These are phyloP conservation scores for Mustelus asterias DNA, from an alignment of 2,113 vertebrate genomes.

Conservation along the genomic window DNA sequence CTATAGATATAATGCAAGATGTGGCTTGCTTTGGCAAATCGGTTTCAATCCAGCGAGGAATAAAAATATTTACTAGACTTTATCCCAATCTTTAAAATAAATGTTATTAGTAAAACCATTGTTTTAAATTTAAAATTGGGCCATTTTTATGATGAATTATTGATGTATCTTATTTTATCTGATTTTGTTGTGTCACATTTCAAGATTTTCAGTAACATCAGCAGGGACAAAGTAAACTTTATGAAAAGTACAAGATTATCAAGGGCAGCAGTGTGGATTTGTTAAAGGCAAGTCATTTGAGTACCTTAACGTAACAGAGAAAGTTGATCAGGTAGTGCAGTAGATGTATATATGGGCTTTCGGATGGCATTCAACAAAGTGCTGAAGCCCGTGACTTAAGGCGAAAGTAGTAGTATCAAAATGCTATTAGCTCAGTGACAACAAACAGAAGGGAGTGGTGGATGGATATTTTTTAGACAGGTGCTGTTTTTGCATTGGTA, in stretches of 20 bases:
- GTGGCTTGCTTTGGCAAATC: not conserved
- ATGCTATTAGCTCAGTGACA: no score
- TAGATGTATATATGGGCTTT: no score
- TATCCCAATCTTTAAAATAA: conserved; percentile 2
- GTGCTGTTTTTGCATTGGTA: no score
- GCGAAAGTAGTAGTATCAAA: no score
- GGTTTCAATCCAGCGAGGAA: not conserved
- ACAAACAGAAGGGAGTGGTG: no score
- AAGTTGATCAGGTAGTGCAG: not conserved
- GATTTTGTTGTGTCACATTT: not conserved
- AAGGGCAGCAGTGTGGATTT: not conserved
- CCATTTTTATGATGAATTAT: not conserved
- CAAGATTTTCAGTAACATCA: not conserved
- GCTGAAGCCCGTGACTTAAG: no score
- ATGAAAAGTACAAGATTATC: not conserved
- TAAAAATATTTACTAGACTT: not conserved
- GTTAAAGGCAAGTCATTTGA: not conserved
- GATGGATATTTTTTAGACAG: no score
- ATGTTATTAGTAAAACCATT: not conserved
- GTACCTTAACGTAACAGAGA: not conserved
- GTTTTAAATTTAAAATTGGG: not conserved
- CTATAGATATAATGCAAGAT: not conserved
- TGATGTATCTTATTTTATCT: not conserved
- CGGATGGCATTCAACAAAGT: no score
- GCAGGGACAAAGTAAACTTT: not conserved